These are phyloP conservation scores for Danio kyathit DNA, from an alignment of 2,797 vertebrate species.

Conservation along the genomic window DNA sequence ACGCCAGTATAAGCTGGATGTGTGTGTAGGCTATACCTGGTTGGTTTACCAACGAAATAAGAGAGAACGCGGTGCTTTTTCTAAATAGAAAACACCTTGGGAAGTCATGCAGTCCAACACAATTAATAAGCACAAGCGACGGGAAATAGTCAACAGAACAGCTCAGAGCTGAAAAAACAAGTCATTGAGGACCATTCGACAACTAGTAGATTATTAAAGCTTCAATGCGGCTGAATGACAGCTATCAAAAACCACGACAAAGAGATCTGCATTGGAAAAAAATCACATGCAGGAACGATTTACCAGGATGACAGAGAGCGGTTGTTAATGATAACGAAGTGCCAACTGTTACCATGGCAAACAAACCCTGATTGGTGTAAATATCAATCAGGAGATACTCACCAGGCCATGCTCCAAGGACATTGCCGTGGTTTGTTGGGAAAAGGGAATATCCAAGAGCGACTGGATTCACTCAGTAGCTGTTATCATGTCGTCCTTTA, in stretches of 20 bases:
- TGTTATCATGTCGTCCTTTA: constrained; percentile 49
- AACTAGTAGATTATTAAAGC: constrained; percentile 6
- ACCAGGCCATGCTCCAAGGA: constrained; percentile 88
- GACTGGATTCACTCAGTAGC: constrained; percentile 51
- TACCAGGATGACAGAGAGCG: constrained; percentile 23
- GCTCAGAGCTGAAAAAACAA: constrained; percentile 4
- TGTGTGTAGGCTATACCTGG: background rate
- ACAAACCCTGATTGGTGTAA: constrained; percentile 51
- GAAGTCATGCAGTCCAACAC: background rate
- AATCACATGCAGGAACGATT: constrained; percentile 20
- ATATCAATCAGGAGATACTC: constrained; percentile 70
- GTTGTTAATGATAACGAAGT: constrained; percentile 23
- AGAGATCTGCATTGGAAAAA: constrained; percentile 21
- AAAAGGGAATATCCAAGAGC: constrained; percentile 61
- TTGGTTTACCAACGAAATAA: background rate
- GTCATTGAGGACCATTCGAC: constrained; percentile 13
- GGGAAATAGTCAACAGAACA: background rate
- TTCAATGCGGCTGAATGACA: constrained; percentile 60
- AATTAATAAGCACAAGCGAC: constrained; percentile 11
- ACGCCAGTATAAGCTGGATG: constrained; percentile 14
- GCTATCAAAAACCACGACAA: constrained; percentile 47
- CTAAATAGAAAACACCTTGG: background rate
- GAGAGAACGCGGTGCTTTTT: background rate
- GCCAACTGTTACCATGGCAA: constrained; percentile 47
- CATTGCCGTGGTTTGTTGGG: constrained; percentile 72